Conservation (phyloP, 2,888 invertebrate species). For the Invenusta paracnida region DNA sequence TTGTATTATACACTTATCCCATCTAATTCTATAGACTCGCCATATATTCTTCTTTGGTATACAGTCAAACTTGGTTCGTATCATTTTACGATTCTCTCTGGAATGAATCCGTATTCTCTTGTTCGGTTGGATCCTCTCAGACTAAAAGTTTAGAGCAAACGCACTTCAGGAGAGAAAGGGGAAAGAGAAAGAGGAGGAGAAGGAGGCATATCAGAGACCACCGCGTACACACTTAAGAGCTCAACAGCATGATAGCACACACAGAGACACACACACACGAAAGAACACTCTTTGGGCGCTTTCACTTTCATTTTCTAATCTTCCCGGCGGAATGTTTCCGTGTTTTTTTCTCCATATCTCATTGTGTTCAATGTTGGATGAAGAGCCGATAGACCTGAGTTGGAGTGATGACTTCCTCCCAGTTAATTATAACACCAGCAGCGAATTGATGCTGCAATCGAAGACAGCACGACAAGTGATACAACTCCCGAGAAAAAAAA, state of each 20-base stretch:
- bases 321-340: neutral
- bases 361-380: neutral
- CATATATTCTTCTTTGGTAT: too few species aligned
- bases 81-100: too few species aligned
- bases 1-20: too few species aligned
- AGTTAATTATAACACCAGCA: neutral
- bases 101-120: neutral
- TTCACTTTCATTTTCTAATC: neutral
- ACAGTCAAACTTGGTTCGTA: too few species aligned
- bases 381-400: neutral
- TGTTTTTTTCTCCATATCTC: neutral
- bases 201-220: neutral
- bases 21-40: too few species aligned
- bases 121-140: neutral
- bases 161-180: too few species aligned
- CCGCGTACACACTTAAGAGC: neutral
- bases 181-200: too few species aligned
- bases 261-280: neutral
- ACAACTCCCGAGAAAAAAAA: neutral
- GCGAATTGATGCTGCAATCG: neutral
- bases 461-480: neutral
- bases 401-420: neutral
- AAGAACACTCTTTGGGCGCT: too few species aligned
- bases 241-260: neutral
- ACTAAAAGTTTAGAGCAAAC: too few species aligned